Percentiles rank a stretch among this genome's conserved stretches.
Conservation (phyloP, 1,140 invertebrate genomes). For the Drosophila elegans region DNA sequence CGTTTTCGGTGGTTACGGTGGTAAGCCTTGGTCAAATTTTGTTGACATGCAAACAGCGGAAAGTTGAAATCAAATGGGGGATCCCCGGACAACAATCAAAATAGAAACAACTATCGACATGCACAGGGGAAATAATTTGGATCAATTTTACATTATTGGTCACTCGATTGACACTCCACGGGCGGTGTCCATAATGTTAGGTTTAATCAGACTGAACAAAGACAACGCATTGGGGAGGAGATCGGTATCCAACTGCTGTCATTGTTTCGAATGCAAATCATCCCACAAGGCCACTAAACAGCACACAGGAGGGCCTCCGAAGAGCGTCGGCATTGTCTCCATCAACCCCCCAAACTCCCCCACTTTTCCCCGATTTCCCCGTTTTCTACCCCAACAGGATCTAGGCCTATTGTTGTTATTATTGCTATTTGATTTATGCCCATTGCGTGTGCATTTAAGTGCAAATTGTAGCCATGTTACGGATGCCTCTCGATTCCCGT, state of each 20-base stretch:
- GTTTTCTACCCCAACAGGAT: background rate
- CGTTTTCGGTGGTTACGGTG: slow-evolving; percentile 11
- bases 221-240: slow-evolving; percentile 3
- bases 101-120: slow-evolving; percentile 40
- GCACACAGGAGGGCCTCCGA: slow-evolving; percentile 27
- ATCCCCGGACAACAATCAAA: slow-evolving; percentile 47
- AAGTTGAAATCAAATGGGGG: slow-evolving; percentile 8
- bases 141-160: slow-evolving; percentile 62
- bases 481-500: slow-evolving; percentile 3
- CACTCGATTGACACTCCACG: slow-evolving; percentile 49
- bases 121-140: slow-evolving; percentile 68
- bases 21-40: slow-evolving; percentile 36
- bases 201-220: slow-evolving; percentile 36
- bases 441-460: slow-evolving; percentile 75
- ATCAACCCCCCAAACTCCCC: slow-evolving; percentile 7
- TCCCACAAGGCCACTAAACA: slow-evolving; percentile 63
- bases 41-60: slow-evolving; percentile 25
- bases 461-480: slow-evolving; percentile 69
- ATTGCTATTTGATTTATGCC: slow-evolving; percentile 75
- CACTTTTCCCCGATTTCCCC: slow-evolving; percentile 4
- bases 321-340: slow-evolving; percentile 35
- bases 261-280: slow-evolving; percentile 79
- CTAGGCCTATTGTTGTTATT: slow-evolving; percentile 33
- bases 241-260: slow-evolving; percentile 48
- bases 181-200: slow-evolving; percentile 27